These are phyloP conservation scores for Echinops telfairi DNA, from an alignment of 2,113 vertebrate species.

Conservation along the genomic window DNA sequence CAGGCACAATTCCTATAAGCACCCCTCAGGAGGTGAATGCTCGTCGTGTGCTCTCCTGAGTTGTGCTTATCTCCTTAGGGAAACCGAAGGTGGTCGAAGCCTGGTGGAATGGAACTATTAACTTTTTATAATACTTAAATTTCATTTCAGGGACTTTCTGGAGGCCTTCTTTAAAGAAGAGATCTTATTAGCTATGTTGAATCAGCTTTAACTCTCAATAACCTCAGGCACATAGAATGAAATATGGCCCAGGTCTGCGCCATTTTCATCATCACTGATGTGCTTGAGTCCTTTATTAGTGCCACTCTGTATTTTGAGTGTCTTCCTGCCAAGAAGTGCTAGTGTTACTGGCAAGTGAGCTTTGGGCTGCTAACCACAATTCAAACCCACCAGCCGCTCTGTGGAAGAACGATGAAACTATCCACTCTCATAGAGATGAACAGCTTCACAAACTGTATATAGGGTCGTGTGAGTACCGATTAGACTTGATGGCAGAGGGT, in stretches of 20 bases:
- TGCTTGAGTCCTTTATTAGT: neutral
- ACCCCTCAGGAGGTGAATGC: accelerated
- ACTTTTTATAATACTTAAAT: neutral
- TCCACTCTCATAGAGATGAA: too few relatives aligned
- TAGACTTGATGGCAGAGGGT: too few relatives aligned
- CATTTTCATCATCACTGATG: neutral
- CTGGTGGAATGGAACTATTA: too few relatives aligned
- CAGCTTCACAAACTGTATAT: too few relatives aligned
- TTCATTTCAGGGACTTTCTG: neutral
- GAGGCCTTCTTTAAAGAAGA: neutral
- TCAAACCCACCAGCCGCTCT: too few relatives aligned
- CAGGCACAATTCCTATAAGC: neutral
- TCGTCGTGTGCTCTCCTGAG: accelerated
- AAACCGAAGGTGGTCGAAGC: neutral
- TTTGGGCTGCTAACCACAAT: too few relatives aligned
- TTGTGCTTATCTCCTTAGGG: neutral
- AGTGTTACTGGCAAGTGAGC: too few relatives aligned
- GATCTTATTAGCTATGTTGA: neutral
- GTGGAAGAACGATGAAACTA: too few relatives aligned
- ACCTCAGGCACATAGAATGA: neutral
- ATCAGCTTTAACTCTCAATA: neutral
- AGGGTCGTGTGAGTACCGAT: too few relatives aligned
- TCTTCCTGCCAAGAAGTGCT: too few relatives aligned
- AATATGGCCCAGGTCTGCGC: neutral
- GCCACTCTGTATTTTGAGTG: neutral